phyloP scores from a whole-genome alignment of 2,888 invertebrate genomes.

The Conomelus anceps region DNA sequence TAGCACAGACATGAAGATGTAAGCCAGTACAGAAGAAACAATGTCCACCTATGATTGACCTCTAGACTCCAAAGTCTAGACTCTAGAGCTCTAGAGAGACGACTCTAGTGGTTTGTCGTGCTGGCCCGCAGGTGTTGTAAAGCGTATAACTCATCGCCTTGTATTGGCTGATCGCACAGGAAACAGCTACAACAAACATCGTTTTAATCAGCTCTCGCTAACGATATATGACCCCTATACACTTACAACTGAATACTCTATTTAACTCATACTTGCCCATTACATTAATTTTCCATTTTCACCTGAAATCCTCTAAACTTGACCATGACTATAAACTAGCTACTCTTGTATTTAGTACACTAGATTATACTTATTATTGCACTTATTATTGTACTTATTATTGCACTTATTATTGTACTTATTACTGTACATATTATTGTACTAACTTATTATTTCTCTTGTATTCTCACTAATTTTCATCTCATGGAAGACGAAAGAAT shows the following conservation, averaged over 20 bases:
- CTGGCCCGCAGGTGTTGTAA: neutral
- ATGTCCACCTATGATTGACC: too few species aligned
- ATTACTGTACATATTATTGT: too few species aligned
- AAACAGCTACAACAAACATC: neutral
- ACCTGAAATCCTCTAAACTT: neutral
- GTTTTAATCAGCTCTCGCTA: neutral
- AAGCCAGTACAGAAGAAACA: too few species aligned
- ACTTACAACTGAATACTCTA: neutral
- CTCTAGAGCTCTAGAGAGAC: neutral
- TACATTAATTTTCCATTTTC: neutral
- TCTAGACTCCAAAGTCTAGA: neutral
- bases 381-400: too few species aligned
- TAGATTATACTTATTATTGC: too few species aligned
- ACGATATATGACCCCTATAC: neutral
- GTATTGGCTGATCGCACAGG: neutral
- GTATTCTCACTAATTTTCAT: too few species aligned
- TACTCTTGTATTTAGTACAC: too few species aligned
- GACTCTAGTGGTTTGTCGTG: neutral
- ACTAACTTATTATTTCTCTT: too few species aligned
- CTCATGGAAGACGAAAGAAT: too few species aligned
- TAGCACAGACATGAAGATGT: too few species aligned
- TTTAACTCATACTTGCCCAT: neutral
- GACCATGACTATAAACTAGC: neutral
- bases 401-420: too few species aligned
- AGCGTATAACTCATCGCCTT: neutral